Evolutionary conservation across 92 coral and sea anemone species (phyloP), one percentile per base, ranked within the genome.

Genomic region (Actinernus sp.): DNA sequence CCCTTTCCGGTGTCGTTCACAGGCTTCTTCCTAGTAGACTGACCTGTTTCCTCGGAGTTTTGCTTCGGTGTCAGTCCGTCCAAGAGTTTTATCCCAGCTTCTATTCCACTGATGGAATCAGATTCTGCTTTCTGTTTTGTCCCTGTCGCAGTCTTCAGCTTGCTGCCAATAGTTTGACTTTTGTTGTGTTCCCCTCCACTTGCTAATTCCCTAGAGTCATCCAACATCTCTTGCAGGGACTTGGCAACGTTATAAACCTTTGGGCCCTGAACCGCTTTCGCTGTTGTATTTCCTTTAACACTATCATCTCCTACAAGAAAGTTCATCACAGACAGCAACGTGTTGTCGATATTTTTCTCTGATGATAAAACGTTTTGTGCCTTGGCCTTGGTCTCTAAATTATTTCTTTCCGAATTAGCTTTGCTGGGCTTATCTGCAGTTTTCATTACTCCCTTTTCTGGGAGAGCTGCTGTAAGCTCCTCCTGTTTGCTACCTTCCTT

Each of bases 1-100:
- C 13, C 27, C 23, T 23, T 36, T 14, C 59, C 59, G 1, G 72
- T 65, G 48, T 65, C 50, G 44, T 65, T 65, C 31, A 65, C 24
- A 14, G 50, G 72, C 22, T 65, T 65, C 49, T n/a, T n/a, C n/a
- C n/a, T n/a, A n/a, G n/a, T n/a, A n/a, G n/a, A n/a, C n/a, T n/a
- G n/a, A n/a, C n/a, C 41, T 36, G 41, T 36, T 36, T 36, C 14
- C 41, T 14, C 41, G 7, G 41, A 36, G 41, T 14, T 14, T n/a
- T n/a, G n/a, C 41, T 36, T 36, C 14, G 41, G 14, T 36, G 14
- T 36, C 41, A 36, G 14, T 7, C 8, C 7, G 14, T 36, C 41
- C 41, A 36, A 36, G 41, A 36, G 14, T 36, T 36, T 7, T 7
- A 36, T 36, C 8, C 41, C 41, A 36, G 41, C 41, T 36, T 36